A percentile compares a stretch with the other conserved stretches of the same genome.
Conservation (phyloP, 1,140 invertebrate species). For the Tetramorium simillimum region DNA sequence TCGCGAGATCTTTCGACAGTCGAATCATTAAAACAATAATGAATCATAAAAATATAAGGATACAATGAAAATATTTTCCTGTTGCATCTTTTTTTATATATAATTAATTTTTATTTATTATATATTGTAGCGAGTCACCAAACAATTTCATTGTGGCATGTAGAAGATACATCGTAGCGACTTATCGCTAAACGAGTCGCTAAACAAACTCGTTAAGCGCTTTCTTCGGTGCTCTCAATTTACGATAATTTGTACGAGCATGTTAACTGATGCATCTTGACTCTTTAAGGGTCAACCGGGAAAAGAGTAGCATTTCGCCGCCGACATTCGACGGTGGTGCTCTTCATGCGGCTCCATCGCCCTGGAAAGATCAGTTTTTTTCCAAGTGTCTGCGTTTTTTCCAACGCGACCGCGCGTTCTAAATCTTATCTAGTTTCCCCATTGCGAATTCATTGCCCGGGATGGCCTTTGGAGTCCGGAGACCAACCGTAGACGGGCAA, state of each 20-base stretch:
- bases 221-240: conserved; percentile 9
- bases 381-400: no score
- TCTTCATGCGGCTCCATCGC: not conserved
- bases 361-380: not conserved
- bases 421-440: not conserved
- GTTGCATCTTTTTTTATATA: not conserved
- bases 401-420: no score
- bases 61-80: not conserved
- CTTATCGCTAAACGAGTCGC: conserved; percentile 14
- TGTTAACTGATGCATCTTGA: not conserved
- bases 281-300: no score
- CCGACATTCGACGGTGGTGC: no score
- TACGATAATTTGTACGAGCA: not conserved
- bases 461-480: no score
- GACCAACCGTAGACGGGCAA: not conserved
- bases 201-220: conserved; percentile 12
- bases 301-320: not conserved
- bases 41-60: not conserved
- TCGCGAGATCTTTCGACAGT: not conserved
- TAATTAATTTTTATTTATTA: not conserved
- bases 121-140: not conserved
- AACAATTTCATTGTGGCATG: not conserved
- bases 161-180: not conserved
- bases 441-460: conserved; percentile 11
- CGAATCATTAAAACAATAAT: not conserved